phyloP scores from a whole-genome alignment of 2,113 vertebrate genomes.

The Clarias batrachus region DNA sequence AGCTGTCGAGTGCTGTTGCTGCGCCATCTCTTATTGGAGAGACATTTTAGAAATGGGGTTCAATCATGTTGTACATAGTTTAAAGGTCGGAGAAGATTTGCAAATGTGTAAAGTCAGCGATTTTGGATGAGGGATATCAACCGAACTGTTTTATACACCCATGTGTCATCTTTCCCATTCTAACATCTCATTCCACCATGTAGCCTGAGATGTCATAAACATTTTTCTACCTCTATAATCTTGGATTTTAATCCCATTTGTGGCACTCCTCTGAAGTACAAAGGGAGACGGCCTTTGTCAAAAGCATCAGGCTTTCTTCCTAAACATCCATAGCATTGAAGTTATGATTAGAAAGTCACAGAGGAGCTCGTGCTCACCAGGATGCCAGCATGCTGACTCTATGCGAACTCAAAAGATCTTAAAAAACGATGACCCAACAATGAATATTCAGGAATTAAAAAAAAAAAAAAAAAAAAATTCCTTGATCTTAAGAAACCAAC shows the following conservation, averaged over 20 bases:
- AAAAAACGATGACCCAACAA: slow-evolving; percentile 60
- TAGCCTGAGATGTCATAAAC: slow-evolving; percentile 39
- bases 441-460: slow-evolving; percentile 70
- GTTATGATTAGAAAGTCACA: slow-evolving; percentile 72
- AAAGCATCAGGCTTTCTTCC: slow-evolving; percentile 65
- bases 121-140: slow-evolving; percentile 9
- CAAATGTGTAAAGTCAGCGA: background rate
- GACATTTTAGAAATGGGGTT: background rate
- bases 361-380: slow-evolving; percentile 58
- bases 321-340: slow-evolving; percentile 63
- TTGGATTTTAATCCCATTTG: slow-evolving; percentile 64
- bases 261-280: slow-evolving; percentile 62
- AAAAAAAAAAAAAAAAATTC: slow-evolving; percentile 34
- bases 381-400: slow-evolving; percentile 62
- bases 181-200: slow-evolving; percentile 30
- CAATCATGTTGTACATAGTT: background rate
- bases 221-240: slow-evolving; percentile 65
- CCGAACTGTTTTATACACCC: background rate
- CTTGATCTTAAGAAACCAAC: slow-evolving; percentile 69
- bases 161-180: slow-evolving; percentile 3
- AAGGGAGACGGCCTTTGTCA: slow-evolving; percentile 61
- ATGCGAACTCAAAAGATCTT: slow-evolving; percentile 52
- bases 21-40: slow-evolving; percentile 38
- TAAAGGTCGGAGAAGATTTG: background rate
- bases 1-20: slow-evolving; percentile 52